These are phyloP conservation scores for Dusona sp. DNA, from an alignment of 2,888 invertebrate species.

Conservation along the genomic window DNA sequence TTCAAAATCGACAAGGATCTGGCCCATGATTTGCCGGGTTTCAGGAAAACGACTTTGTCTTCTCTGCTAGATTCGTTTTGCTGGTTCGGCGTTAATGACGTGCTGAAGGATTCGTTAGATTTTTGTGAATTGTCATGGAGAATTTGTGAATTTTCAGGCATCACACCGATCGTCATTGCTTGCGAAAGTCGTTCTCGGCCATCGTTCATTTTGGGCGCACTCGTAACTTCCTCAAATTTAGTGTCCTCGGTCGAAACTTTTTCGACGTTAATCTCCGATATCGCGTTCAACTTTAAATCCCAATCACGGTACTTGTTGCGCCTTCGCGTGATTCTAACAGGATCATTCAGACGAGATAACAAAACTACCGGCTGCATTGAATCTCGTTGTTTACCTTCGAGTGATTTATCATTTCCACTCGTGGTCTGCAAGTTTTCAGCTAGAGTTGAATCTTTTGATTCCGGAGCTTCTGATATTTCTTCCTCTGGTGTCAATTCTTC, in stretches of 20 bases:
- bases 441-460: neutral
- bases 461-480: neutral
- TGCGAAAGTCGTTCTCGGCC: neutral
- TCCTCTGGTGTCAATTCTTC: neutral
- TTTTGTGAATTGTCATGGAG: neutral
- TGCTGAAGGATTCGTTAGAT: neutral
- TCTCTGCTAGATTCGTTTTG: constrained; percentile 22
- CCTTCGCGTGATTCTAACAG: constrained; percentile 72
- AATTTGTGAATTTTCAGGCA: neutral
- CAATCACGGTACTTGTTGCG: constrained; percentile 70
- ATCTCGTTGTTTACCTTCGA: neutral
- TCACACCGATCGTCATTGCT: neutral
- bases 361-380: constrained; percentile 64
- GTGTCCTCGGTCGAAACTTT: constrained; percentile 9
- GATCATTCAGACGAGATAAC: constrained; percentile 73
- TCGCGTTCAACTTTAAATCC: constrained; percentile 63
- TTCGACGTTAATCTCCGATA: constrained; percentile 52
- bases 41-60: constrained; percentile 84
- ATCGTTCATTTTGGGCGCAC: neutral
- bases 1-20: constrained; percentile 88
- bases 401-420: neutral
- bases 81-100: neutral
- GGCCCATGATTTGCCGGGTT: constrained; percentile 90
- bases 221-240: neutral
- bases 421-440: neutral